Evolutionary conservation across 2,888 invertebrate genomes (phyloP).

Genomic region (Thymelicus acteon): DNA sequence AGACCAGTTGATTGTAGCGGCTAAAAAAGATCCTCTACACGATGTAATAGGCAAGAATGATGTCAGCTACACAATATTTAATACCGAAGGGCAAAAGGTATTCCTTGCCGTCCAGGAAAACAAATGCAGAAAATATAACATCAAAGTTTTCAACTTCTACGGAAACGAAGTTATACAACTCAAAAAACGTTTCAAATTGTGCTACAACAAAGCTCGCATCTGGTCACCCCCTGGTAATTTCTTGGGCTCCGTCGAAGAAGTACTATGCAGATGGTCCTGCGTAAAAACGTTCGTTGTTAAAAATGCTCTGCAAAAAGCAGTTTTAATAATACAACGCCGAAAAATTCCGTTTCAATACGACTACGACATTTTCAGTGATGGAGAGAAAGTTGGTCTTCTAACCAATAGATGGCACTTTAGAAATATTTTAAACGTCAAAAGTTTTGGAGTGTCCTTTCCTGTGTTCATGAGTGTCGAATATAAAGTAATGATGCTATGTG

Average conservation of each 20-base stretch:
- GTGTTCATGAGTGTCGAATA: slow-evolving; percentile 22
- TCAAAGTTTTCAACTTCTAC: slow-evolving; percentile 64
- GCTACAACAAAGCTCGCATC: slow-evolving; percentile 50
- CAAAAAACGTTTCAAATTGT: slow-evolving; percentile 48
- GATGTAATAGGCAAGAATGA: slow-evolving; percentile 53
- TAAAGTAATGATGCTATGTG: slow-evolving; percentile 41
- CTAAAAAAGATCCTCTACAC: slow-evolving; percentile 57
- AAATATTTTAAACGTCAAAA: slow-evolving; percentile 19
- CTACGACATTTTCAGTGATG: slow-evolving; percentile 48
- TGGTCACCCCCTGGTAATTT: slow-evolving; percentile 65
- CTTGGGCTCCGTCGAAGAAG: slow-evolving; percentile 56
- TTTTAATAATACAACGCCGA: slow-evolving; percentile 23
- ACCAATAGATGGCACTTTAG: slow-evolving; percentile 48
- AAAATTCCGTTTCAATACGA: slow-evolving; percentile 38
- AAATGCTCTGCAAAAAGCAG: slow-evolving; percentile 1
- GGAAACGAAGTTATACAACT: slow-evolving; percentile 67
- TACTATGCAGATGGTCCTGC: not conserved
- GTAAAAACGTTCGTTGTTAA: slow-evolving; percentile 25
- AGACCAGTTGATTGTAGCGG: slow-evolving; percentile 56
- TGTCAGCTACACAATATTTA: slow-evolving; percentile 62
- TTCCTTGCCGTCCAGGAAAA: slow-evolving; percentile 59
- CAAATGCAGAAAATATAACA: slow-evolving; percentile 46
- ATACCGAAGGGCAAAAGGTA: slow-evolving; percentile 61
- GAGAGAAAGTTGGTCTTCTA: slow-evolving; percentile 53
- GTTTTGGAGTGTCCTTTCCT: slow-evolving; percentile 25